Conservation (phyloP, 2,113 vertebrate genomes). For the Brachyhypopomus gauderio region DNA sequence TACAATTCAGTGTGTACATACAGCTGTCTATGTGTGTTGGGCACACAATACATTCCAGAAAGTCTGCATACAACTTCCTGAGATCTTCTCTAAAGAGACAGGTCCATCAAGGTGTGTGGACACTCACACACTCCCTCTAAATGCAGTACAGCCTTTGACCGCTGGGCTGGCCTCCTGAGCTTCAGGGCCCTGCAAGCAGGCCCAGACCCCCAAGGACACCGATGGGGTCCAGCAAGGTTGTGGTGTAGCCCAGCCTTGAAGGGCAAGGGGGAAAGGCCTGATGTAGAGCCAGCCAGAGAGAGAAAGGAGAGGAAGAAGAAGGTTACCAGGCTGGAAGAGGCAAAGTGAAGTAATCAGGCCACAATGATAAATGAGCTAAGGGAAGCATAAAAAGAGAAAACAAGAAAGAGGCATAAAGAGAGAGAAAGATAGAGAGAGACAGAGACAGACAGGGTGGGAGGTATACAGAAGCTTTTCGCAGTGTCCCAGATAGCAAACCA, state of each 20-base stretch:
- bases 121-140: neutral
- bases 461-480: constrained; percentile 36
- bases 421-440: constrained; percentile 45
- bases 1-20: neutral
- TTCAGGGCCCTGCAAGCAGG: neutral
- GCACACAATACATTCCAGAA: neutral
- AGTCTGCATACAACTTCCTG: neutral
- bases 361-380: constrained; percentile 73
- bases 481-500: constrained; percentile 70
- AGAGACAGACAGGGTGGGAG: constrained; percentile 47
- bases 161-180: neutral
- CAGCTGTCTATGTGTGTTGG: neutral
- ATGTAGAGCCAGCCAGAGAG: constrained; percentile 10
- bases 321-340: constrained; percentile 63
- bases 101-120: constrained; percentile 1
- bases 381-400: constrained; percentile 58
- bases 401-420: constrained; percentile 39
- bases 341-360: constrained; percentile 78
- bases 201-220: neutral
- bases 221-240: neutral
- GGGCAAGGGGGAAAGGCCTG: constrained; percentile 1
- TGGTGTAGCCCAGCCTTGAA: constrained; percentile 14
- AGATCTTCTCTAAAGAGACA: neutral
- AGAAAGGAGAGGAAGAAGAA: constrained; percentile 49
- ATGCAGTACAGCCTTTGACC: neutral